A percentile compares a stretch with the other conserved stretches of the same genome.
Evolutionary conservation across 2,113 vertebrate genomes (phyloP).

Genomic region (Cryptomyrus ogoouensis): DNA sequence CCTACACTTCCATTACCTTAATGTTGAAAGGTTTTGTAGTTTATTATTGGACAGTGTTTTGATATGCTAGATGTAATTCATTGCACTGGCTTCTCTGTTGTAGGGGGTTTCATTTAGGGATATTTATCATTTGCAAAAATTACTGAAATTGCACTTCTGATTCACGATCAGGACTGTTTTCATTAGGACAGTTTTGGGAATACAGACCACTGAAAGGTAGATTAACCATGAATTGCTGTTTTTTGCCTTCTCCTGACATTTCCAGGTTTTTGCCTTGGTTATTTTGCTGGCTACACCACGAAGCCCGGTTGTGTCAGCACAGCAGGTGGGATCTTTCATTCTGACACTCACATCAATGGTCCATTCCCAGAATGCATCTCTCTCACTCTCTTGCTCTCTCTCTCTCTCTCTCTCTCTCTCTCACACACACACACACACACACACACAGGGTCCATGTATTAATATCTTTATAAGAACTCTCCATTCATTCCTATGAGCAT

Average conservation of each 20-base stretch:
- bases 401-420: not conserved
- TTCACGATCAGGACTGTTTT: not conserved
- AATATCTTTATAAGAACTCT: not conserved
- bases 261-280: not conserved
- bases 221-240: not conserved
- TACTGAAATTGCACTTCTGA: not conserved
- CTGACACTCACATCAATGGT: not conserved
- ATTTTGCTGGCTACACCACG: not conserved
- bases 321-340: not conserved
- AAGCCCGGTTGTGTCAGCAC: not conserved
- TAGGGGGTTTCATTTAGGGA: not conserved
- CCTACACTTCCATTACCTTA: not conserved
- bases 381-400: not conserved
- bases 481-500: not conserved
- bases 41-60: not conserved
- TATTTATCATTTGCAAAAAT: not conserved
- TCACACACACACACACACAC: not conserved
- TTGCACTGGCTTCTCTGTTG: not conserved
- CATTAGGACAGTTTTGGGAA: not conserved
- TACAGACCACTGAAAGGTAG: not conserved
- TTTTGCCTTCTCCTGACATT: not conserved
- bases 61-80: not conserved
- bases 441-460: not conserved
- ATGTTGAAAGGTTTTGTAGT: not conserved
- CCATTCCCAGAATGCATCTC: not conserved